Evolutionary conservation across 2,888 invertebrate genomes (phyloP).

Genomic region (Microdon myrmicae): DNA sequence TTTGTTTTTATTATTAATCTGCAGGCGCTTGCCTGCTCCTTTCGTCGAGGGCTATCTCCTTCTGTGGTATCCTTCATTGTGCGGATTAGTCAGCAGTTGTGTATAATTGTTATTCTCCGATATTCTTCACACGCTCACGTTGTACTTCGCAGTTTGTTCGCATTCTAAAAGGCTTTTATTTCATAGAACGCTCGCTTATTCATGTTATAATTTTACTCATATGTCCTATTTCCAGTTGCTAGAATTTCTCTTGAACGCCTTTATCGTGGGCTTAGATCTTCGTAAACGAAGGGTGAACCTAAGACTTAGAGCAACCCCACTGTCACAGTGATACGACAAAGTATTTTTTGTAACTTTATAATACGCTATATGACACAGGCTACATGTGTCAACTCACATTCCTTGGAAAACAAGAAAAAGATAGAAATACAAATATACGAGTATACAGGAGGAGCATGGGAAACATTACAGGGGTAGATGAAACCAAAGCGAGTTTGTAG

Average conservation of each 20-base stretch:
- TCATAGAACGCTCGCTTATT: conserved; percentile 8
- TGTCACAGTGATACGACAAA: too few species aligned
- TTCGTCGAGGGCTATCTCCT: conserved; percentile 17
- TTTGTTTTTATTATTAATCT: not conserved
- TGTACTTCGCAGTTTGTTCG: conserved; percentile 27
- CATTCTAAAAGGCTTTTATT: conserved; percentile 41
- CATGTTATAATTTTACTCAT: conserved; percentile 29
- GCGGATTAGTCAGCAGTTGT: conserved; percentile 40
- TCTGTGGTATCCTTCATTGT: conserved; percentile 20
- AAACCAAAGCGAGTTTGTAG: conserved; percentile 25
- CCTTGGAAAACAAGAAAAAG: conserved; percentile 13
- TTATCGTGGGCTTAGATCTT: too few species aligned
- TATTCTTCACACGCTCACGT: conserved; percentile 6
- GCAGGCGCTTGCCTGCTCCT: conserved; percentile 29
- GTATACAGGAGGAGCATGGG: conserved; percentile 3
- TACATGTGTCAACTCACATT: conserved; percentile 50
- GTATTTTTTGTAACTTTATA: too few species aligned
- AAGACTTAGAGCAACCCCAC: too few species aligned
- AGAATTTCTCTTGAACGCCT: conserved; percentile 19
- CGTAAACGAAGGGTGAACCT: too few species aligned
- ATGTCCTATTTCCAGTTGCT: conserved; percentile 35
- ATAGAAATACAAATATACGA: too few species aligned
- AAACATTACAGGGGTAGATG: conserved; percentile 17
- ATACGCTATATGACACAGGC: too few species aligned
- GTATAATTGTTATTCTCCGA: not conserved